Evolutionary conservation across 2,888 invertebrate genomes (phyloP).

Genomic region (Thecophora atra): DNA sequence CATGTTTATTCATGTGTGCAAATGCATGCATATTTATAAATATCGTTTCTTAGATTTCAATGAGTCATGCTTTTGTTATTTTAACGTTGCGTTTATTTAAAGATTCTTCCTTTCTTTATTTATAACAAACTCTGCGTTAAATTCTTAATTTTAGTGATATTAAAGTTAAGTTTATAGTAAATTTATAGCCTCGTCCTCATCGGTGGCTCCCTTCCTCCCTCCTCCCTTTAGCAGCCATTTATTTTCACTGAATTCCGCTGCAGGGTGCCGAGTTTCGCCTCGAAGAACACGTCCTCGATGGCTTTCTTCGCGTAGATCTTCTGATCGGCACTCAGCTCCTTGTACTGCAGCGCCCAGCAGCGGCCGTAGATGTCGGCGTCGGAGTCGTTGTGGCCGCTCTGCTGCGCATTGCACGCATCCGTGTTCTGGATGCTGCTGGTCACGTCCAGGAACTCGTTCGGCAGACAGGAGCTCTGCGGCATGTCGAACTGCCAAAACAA

Average conservation of each 20-base stretch:
- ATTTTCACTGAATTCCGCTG: conserved; percentile 41
- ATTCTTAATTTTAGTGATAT: no score
- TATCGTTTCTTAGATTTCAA: background rate
- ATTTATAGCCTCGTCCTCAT: no score
- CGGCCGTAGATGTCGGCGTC: conserved; percentile 22
- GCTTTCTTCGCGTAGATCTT: conserved; percentile 45
- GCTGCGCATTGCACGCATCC: no score
- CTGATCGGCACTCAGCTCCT: conserved; percentile 39
- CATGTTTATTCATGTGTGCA: background rate
- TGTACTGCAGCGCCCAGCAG: conserved; percentile 42
- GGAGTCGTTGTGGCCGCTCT: no score
- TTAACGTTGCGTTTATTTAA: no score
- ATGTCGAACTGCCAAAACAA: background rate
- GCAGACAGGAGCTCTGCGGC: background rate
- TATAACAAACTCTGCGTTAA: no score
- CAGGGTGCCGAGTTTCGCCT: conserved; percentile 41
- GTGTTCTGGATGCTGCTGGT: background rate
- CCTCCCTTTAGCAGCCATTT: conserved; percentile 33
- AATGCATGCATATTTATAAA: background rate
- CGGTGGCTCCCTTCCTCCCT: no score
- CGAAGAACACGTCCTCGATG: conserved; percentile 45
- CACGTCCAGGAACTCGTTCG: conserved; percentile 2
- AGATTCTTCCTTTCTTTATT: no score
- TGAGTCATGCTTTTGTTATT: no score
- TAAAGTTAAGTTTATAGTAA: no score